Evolutionary conservation across 2,888 invertebrate species (phyloP).

Genomic region (Xanthostigma xanthostigma): DNA sequence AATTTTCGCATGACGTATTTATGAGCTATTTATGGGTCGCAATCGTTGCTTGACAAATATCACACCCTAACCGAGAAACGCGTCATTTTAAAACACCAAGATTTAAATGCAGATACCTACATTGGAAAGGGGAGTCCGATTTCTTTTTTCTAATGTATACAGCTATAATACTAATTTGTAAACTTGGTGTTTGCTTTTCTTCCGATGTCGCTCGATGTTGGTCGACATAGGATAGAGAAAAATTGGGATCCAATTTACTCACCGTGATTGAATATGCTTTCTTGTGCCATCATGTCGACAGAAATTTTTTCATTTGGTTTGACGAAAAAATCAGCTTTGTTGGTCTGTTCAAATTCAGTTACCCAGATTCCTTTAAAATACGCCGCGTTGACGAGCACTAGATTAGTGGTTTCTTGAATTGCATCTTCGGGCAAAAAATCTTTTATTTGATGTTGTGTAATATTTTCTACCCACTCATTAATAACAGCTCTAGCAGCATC

Average conservation of each 20-base stretch:
- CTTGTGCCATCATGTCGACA: conserved; percentile 79
- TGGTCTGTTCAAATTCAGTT: conserved; percentile 60
- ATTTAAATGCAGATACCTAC: too few relatives aligned
- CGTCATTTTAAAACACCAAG: too few relatives aligned
- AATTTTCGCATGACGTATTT: too few relatives aligned
- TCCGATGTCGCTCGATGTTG: too few relatives aligned
- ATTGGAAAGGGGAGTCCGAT: too few relatives aligned
- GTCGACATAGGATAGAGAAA: too few relatives aligned
- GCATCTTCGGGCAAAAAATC: conserved; percentile 53
- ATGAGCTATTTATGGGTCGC: too few relatives aligned
- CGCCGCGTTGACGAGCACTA: conserved; percentile 74
- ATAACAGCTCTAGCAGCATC: conserved; percentile 43
- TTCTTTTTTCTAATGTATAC: too few relatives aligned
- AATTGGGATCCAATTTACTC: conserved; percentile 19
- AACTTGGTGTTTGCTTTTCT: too few relatives aligned
- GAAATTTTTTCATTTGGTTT: conserved; percentile 53
- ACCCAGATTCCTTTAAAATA: conserved; percentile 85
- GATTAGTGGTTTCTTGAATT: conserved; percentile 43
- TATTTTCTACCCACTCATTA: conserved; percentile 61
- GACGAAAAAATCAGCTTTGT: conserved; percentile 60
- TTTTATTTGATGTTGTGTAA: conserved; percentile 62
- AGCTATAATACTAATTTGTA: too few relatives aligned
- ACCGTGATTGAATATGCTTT: conserved; percentile 69
- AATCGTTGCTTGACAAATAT: too few relatives aligned
- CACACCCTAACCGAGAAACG: too few relatives aligned